Conservation (phyloP, 1,140 invertebrate species). For the Anastatus disparis region DNA sequence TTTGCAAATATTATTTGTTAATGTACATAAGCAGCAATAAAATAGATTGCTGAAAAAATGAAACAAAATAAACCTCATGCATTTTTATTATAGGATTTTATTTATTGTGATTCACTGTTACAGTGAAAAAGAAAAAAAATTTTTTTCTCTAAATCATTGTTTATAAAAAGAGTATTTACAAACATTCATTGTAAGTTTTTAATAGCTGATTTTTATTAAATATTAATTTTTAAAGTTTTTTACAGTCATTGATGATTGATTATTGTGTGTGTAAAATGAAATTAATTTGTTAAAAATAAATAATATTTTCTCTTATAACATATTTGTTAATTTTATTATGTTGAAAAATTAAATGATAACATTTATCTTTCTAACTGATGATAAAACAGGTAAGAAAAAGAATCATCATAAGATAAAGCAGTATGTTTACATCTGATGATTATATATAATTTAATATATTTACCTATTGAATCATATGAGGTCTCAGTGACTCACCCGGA, state of each 20-base stretch:
- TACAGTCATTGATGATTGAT: background rate
- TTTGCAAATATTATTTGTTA: background rate
- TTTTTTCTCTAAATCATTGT: background rate
- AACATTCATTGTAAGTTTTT: too few relatives aligned
- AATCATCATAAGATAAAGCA: slow-evolving; percentile 16
- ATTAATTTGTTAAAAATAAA: background rate
- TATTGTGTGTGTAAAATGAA: background rate
- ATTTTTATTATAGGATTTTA: background rate
- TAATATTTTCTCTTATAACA: background rate
- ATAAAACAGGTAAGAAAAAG: background rate
- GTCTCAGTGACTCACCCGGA: too few relatives aligned
- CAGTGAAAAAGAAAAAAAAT: background rate
- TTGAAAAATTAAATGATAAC: background rate
- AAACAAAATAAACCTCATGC: background rate
- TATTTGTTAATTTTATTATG: background rate
- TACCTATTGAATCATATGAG: too few relatives aligned
- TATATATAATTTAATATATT: too few relatives aligned
- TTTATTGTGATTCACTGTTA: too few relatives aligned
- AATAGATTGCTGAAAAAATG: background rate
- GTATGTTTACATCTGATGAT: background rate
- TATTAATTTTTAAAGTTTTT: background rate
- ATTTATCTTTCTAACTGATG: background rate
- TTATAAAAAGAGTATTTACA: too few relatives aligned
- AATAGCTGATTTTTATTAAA: background rate
- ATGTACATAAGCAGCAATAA: background rate